These are phyloP conservation scores for Xiphophorus maculatus DNA, from an alignment of 2,113 vertebrate species.

Conservation along the genomic window DNA sequence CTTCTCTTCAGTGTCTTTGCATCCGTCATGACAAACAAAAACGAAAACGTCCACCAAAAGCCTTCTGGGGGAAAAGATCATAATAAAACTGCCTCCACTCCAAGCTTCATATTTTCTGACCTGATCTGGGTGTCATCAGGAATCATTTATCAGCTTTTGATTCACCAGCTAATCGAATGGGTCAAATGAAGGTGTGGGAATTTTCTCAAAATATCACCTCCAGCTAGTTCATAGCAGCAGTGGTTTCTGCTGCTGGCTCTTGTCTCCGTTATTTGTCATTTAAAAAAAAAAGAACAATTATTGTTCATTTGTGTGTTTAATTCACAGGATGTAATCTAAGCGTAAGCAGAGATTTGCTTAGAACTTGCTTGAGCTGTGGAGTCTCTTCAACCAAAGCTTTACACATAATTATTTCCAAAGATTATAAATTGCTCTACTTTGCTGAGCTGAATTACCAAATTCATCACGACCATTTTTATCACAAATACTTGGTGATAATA, in stretches of 20 bases:
- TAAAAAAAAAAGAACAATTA: too few species aligned
- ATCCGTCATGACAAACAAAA: neutral
- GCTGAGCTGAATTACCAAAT: slow-evolving; percentile 8
- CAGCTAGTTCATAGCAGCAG: neutral
- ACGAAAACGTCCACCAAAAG: neutral
- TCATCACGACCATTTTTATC: slow-evolving; percentile 14
- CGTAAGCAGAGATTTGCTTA: too few species aligned
- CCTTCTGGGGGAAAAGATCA: neutral
- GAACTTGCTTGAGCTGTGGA: neutral
- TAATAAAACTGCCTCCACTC: neutral
- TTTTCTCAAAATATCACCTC: neutral
- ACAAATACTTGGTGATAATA: slow-evolving; percentile 24
- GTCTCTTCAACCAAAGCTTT: neutral
- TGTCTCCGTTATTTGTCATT: neutral
- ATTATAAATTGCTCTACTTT: neutral
- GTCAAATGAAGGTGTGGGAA: neutral
- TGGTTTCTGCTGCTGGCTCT: neutral
- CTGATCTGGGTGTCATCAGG: neutral
- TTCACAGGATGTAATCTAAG: neutral
- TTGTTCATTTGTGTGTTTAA: neutral
- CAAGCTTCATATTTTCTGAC: neutral
- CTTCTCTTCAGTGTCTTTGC: neutral
- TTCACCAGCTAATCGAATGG: neutral
- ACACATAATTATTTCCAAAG: neutral
- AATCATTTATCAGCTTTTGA: neutral